phyloP scores from a whole-genome alignment of 2,888 invertebrate genomes.

The Crematogaster levior region DNA sequence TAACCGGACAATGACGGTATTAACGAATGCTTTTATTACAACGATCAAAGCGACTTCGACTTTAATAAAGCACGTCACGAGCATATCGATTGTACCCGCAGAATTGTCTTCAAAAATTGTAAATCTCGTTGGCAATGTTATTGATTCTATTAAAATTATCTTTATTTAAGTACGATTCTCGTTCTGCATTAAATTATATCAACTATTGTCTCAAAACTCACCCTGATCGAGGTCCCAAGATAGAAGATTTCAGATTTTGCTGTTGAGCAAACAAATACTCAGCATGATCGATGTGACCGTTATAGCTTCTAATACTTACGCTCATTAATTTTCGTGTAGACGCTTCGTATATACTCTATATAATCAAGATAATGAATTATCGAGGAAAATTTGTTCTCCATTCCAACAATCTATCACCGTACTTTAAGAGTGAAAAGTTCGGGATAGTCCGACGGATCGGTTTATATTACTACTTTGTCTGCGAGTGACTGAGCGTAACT shows the following conservation, averaged over 20 bases:
- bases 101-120: slow-evolving; percentile 1
- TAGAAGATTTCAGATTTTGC: slow-evolving; percentile 8
- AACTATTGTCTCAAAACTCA: background rate
- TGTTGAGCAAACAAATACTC: slow-evolving; percentile 8
- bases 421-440: slow-evolving; percentile 34
- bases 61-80: slow-evolving; percentile 14
- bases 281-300: slow-evolving; percentile 1
- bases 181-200: background rate
- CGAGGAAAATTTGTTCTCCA: slow-evolving; percentile 29
- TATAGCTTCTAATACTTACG: slow-evolving; percentile 6
- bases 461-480: slow-evolving; percentile 49
- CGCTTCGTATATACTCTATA: slow-evolving; percentile 13
- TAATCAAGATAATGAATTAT: slow-evolving; percentile 45
- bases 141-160: background rate
- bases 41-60: slow-evolving; percentile 27
- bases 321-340: slow-evolving; percentile 44
- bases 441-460: background rate
- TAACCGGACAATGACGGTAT: slow-evolving; percentile 20
- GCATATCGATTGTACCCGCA: background rate
- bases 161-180: background rate
- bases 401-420: slow-evolving; percentile 36
- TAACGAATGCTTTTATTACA: slow-evolving; percentile 54
- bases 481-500: slow-evolving; percentile 50
- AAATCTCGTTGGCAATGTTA: background rate
- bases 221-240: background rate